Evolutionary conservation across 2,888 invertebrate species (phyloP).

Genomic region (Limnephilus auricula): DNA sequence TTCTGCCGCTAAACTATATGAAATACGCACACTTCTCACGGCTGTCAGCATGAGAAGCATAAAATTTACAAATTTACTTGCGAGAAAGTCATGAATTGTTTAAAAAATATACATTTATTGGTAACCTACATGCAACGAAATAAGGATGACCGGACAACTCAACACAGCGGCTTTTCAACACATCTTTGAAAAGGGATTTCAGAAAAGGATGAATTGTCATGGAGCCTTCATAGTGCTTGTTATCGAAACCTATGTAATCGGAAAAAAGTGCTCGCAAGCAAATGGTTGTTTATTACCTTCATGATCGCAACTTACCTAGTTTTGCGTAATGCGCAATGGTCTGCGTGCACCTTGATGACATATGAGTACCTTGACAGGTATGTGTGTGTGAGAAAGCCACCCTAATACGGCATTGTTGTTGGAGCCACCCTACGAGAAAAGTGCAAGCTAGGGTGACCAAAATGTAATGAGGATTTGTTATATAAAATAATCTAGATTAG

Average conservation of each 20-base stretch:
- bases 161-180: too few relatives aligned
- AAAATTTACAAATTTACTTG: too few relatives aligned
- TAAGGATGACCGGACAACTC: too few relatives aligned
- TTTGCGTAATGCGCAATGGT: background rate
- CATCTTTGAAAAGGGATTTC: too few relatives aligned
- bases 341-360: background rate
- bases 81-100: too few relatives aligned
- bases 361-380: background rate
- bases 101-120: too few relatives aligned
- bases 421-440: slow-evolving; percentile 4
- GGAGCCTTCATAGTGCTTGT: too few relatives aligned
- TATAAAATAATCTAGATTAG: background rate
- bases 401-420: background rate
- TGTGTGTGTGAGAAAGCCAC: background rate
- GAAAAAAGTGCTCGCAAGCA: background rate
- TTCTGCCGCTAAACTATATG: too few relatives aligned
- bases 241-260: background rate
- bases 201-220: too few relatives aligned
- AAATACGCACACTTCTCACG: too few relatives aligned
- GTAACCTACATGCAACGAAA: too few relatives aligned
- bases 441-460: background rate
- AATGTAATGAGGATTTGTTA: background rate
- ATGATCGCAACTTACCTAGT: background rate
- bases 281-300: background rate
- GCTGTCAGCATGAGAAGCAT: too few relatives aligned